Conservation (phyloP, 2,113 vertebrate genomes). For the Mustela nigripes region DNA sequence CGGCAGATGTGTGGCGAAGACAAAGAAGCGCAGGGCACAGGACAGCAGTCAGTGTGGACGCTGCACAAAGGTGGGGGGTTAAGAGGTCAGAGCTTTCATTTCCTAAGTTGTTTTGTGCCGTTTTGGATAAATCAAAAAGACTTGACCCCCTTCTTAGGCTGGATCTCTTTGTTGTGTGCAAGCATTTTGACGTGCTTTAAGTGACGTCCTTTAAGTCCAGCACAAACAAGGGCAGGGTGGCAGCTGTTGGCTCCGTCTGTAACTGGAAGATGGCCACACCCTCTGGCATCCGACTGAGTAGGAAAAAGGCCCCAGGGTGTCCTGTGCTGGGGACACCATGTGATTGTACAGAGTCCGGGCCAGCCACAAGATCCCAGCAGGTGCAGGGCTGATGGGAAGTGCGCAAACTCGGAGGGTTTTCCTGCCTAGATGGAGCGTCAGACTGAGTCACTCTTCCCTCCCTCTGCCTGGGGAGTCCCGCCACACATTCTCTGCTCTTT, state of each 20-base stretch:
- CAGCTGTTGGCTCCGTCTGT: background rate
- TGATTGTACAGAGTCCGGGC: slow-evolving; percentile 29
- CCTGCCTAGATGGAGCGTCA: background rate
- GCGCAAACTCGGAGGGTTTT: background rate
- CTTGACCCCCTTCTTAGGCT: background rate
- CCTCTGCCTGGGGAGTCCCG: background rate
- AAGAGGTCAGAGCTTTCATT: background rate
- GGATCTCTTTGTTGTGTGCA: background rate
- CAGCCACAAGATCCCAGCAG: slow-evolving; percentile 73
- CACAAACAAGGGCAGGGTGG: background rate
- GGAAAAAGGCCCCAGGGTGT: slow-evolving; percentile 81
- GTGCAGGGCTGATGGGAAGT: slow-evolving; percentile 61
- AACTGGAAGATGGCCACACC: slow-evolving; percentile 58
- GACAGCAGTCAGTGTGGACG: background rate
- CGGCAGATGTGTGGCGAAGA: background rate
- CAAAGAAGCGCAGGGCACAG: background rate
- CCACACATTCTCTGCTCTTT: background rate
- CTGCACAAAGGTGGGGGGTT: fast-evolving
- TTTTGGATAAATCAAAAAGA: background rate
- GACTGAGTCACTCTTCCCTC: slow-evolving; percentile 46
- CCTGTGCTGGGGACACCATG: slow-evolving; percentile 69
- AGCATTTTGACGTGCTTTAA: background rate
- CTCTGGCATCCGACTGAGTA: slow-evolving; percentile 66
- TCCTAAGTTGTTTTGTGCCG: background rate
- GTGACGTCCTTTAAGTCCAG: background rate